Conservation (phyloP, 2,888 invertebrate genomes). For the Athalia rosae region DNA sequence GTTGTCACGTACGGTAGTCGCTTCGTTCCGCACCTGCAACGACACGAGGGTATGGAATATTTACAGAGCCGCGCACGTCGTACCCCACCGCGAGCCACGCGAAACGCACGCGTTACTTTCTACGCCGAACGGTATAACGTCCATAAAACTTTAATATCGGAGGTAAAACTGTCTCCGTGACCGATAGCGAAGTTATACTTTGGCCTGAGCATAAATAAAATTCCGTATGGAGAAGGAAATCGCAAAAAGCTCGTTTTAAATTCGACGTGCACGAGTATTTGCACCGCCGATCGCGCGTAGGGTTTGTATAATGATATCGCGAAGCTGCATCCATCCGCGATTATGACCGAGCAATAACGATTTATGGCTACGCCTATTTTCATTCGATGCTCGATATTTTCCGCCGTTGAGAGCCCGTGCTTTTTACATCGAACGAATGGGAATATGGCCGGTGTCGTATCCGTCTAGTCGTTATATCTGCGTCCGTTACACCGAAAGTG, state of each 20-base stretch:
- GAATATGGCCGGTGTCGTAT: neutral
- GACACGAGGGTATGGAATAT: no score
- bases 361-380: no score
- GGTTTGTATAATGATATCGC: no score
- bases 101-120: neutral
- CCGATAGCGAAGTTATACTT: constrained; percentile 11
- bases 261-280: no score
- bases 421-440: neutral
- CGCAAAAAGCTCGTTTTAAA: no score
- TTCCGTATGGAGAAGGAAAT: neutral
- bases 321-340: no score
- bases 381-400: no score
- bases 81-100: neutral
- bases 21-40: neutral
- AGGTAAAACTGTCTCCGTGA: constrained; percentile 27
- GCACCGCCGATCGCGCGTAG: no score
- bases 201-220: neutral
- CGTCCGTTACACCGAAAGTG: neutral
- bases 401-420: no score
- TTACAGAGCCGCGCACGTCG: neutral
- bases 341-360: no score
- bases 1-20: constrained; percentile 11
- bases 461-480: neutral
- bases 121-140: neutral
- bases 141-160: constrained; percentile 30